Evolutionary conservation across 2,888 invertebrate genomes (phyloP), one percentile per base, ranked within the genome.

Genomic region (Lacanobia oleracea): DNA sequence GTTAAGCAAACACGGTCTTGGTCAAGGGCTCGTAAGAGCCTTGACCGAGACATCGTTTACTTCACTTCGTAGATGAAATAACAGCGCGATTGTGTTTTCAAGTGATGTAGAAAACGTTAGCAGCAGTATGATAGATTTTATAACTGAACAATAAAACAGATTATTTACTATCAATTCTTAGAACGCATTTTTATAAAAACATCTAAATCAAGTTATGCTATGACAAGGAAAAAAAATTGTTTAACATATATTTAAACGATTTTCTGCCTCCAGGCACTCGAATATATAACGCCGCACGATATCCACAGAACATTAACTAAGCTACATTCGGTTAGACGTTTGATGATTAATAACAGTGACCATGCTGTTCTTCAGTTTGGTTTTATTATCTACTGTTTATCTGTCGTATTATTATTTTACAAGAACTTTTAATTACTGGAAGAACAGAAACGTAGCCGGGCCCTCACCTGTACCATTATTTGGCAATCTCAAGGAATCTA

Each of bases 1-100:
- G 48, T 64, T n/a, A 27, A 64, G 14, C 48, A 48, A 75, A 72
- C 23, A 10, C 12, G 50, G 76, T 37, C 43, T 57, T n/a, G 57
- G 43, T 67, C 76, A 75, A 43, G 76, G 57, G n/a, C 50, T 43
- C 12, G 7, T 16, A n/a, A 9, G 23, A 50, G 23, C 50, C 27
- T 65, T 56, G 66, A 48, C 54, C 14, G 14, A 74, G n/a, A 57
- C 3, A 12, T 3, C 18, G 37, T 21, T 74, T 21, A 48, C 64
- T 64, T 21, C 27, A 8, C 14, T 64, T 74, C 37, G 14, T 48
- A 14, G 10, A 40, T 18, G 7, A 14, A 71, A 27, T 51, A 66
- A 23, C 2, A 60, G 0, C 1, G 21, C 10, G n/a, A 21, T 40
- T 45, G 9, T 18, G 48, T 71, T 56, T 71, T 43, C 3, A 51